phyloP scores from a whole-genome alignment of 1,140 invertebrate genomes.

The Trichonephila clavata region DNA sequence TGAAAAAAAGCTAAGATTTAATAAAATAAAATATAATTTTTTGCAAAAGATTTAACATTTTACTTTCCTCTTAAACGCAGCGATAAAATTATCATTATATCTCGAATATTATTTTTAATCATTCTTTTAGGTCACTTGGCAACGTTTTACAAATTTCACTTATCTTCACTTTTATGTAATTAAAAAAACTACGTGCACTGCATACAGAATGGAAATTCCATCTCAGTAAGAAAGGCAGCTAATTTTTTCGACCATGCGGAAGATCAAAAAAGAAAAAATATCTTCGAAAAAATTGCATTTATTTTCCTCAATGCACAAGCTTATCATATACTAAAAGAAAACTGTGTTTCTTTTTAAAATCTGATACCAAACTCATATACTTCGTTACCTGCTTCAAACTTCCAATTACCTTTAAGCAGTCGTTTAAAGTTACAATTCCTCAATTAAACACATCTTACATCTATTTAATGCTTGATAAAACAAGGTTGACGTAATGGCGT shows the following conservation, averaged over 20 bases:
- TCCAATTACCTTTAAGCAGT: background rate
- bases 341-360: background rate
- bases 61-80: no score
- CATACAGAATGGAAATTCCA: background rate
- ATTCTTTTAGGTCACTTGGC: background rate
- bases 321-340: slow-evolving; percentile 18
- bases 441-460: slow-evolving; percentile 26
- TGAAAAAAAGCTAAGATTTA: no score
- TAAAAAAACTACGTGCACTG: background rate
- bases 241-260: background rate
- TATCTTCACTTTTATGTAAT: background rate
- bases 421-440: slow-evolving; percentile 36
- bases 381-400: background rate
- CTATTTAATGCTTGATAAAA: slow-evolving; percentile 21
- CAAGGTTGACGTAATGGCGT: slow-evolving; percentile 3
- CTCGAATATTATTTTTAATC: no score
- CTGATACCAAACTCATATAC: background rate
- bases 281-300: background rate
- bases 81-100: no score
- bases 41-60: no score
- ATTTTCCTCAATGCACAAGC: background rate
- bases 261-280: background rate
- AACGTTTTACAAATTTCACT: background rate
- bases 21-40: no score
- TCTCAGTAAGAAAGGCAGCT: background rate